These are phyloP conservation scores for Dendrolimus kikuchii DNA, from an alignment of 1,140 invertebrate species.

Conservation along the genomic window DNA sequence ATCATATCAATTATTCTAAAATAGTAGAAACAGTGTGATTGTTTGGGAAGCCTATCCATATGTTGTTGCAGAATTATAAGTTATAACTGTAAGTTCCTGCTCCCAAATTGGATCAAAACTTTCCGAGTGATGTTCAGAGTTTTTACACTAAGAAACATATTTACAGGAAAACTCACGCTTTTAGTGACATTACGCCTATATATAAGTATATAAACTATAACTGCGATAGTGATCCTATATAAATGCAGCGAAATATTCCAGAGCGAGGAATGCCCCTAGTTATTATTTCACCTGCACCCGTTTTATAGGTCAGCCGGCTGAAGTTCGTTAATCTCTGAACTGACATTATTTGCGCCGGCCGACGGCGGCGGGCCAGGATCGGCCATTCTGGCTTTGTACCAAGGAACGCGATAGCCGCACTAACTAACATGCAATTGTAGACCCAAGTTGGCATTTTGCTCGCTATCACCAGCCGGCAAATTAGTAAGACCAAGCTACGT, in stretches of 20 bases:
- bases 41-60: too few relatives aligned
- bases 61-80: too few relatives aligned
- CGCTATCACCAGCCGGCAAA: not conserved
- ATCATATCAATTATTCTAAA: too few relatives aligned
- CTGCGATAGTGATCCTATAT: too few relatives aligned
- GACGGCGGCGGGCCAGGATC: slow-evolving; percentile 49
- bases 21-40: too few relatives aligned
- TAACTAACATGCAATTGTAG: slow-evolving; percentile 63
- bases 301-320: slow-evolving; percentile 58
- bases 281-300: slow-evolving; percentile 28
- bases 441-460: slow-evolving; percentile 63
- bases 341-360: slow-evolving; percentile 61
- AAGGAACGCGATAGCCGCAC: slow-evolving; percentile 63
- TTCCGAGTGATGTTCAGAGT: not conserved
- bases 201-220: too few relatives aligned
- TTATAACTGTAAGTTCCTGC: too few relatives aligned
- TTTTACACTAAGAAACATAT: too few relatives aligned
- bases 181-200: too few relatives aligned
- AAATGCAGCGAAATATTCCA: not conserved
- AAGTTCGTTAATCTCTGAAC: slow-evolving; percentile 68
- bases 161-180: too few relatives aligned
- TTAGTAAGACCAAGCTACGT: too few relatives aligned
- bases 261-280: slow-evolving; percentile 1
- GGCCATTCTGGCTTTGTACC: slow-evolving; percentile 66
- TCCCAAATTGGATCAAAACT: not conserved